Evolutionary conservation across 2,113 vertebrate species (phyloP).

Genomic region (Tetrao urogallus): DNA sequence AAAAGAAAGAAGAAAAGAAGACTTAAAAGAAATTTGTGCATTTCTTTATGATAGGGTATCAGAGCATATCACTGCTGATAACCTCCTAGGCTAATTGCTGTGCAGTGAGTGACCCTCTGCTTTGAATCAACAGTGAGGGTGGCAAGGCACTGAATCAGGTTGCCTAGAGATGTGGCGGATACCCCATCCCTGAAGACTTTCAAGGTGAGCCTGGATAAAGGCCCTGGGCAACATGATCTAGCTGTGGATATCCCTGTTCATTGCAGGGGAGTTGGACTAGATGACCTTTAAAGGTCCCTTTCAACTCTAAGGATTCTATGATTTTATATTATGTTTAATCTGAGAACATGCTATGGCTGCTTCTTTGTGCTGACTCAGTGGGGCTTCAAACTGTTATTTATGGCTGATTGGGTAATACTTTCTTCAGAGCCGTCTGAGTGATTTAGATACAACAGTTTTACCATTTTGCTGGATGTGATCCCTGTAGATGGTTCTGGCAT

Average conservation of each 20-base stretch:
- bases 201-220: no score
- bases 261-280: no score
- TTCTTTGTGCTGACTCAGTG: background rate
- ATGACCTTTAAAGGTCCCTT: no score
- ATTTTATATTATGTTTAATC: background rate
- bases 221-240: no score
- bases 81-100: conserved; percentile 18
- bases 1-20: background rate
- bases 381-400: background rate
- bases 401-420: background rate
- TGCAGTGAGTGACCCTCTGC: background rate
- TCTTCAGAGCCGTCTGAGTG: background rate
- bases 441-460: background rate
- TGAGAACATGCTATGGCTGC: background rate
- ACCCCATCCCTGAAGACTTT: no score
- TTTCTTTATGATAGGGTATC: background rate
- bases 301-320: no score
- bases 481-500: background rate
- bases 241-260: no score
- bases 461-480: background rate
- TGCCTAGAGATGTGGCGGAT: no score
- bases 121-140: background rate
- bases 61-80: conserved; percentile 2
- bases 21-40: background rate
- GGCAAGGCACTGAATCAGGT: no score